phyloP scores from a whole-genome alignment of 1,140 invertebrate genomes.

The Trigoniulus corallinus region DNA sequence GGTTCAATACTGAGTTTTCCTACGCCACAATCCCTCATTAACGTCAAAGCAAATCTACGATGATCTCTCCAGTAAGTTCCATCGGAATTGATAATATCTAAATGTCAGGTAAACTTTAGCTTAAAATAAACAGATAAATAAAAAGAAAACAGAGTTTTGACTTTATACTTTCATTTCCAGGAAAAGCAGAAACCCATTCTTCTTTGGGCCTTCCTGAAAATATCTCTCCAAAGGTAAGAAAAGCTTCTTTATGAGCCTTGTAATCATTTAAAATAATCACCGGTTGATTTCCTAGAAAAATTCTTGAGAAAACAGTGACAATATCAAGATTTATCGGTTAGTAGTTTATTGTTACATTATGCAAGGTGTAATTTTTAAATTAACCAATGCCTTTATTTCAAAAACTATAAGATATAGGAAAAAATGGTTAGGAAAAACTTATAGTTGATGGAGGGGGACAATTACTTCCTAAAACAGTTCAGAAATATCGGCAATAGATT shows the following conservation, averaged over 20 bases:
- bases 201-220: background rate
- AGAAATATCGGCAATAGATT: no score
- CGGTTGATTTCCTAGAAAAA: conserved; percentile 48
- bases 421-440: no score
- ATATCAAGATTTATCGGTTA: no score
- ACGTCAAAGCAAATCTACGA: background rate
- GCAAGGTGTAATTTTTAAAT: no score
- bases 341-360: no score
- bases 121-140: background rate
- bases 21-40: background rate
- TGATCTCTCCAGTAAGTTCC: background rate
- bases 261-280: conserved; percentile 44
- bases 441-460: no score
- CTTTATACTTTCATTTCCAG: background rate
- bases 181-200: background rate
- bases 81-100: background rate
- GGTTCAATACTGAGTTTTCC: background rate
- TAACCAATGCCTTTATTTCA: no score
- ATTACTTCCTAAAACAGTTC: no score
- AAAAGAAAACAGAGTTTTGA: background rate
- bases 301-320: no score
- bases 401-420: no score
- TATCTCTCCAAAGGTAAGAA: background rate
- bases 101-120: background rate
- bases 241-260: conserved; percentile 14